Evolutionary conservation across 1,140 invertebrate genomes (phyloP), one percentile per base, ranked within the genome.

Genomic region (Polypedilum vanderplanki): DNA sequence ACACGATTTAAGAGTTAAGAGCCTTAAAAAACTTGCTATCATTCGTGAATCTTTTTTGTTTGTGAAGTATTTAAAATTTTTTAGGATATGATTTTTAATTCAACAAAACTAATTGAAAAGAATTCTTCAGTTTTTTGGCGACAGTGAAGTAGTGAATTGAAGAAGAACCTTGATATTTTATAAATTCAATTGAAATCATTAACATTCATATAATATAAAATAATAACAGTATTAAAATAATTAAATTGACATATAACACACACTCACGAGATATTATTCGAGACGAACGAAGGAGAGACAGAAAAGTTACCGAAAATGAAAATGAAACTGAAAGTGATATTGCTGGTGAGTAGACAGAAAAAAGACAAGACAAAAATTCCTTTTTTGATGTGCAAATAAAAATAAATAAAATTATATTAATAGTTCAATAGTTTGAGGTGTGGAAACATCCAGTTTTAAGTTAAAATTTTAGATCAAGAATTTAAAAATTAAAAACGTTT

Each of bases 311-410:
- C 9, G 65, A 70, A 70, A 18, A 70, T 20, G 7, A 20, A 67
- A 67, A 67, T 70, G 65, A 70, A 70, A 22, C 17, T 70, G 65
- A 70, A 70, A 70, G 65, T 70, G 65, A 70, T 70, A 70, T 18
- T 70, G 65, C 18, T 70, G 65, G 65, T 70, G 17, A 70, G 65
- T 70, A 20, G 1, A 70, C 18, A 70, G 3, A 22, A 12, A 67
- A 8, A 65, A 33, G 24, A 33, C 24, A 5, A 33, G 24, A 33
- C 1, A 33, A 33, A 33, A 33, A 33, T 33, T 33, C 24, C 24
- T 3, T 33, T 33, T 33, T 33, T 5, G 24, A 3, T 33, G 24
- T 33, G 24, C 24, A 33, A 33, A 33, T 33, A 33, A 33, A 33
- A 33, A 33, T 33, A 33, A 33, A 33, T 33, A 33, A 33, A 33